Evolutionary conservation across 2,888 invertebrate genomes (phyloP), one percentile per base, ranked within the genome.

Genomic region (Anorthoa munda): DNA sequence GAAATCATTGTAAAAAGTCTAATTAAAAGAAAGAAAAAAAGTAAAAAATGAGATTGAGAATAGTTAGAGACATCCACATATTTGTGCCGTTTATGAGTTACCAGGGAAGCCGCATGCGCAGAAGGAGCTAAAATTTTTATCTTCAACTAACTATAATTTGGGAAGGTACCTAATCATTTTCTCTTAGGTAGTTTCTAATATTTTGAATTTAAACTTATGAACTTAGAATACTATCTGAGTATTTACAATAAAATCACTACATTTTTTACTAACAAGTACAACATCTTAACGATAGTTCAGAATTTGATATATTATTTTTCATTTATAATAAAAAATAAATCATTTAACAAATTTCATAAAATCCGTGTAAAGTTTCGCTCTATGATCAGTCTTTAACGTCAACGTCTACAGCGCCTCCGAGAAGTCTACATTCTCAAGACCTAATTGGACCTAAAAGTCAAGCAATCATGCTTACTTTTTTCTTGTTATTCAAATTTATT

Each of bases 381-480:
- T 26, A 58, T 70, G 13, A 5, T 77, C 77, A 77, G 73, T 77
- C 77, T 79, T 66, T 4, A 61, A 21, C 21, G 15, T 56, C 45
- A 51, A 69, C n/a, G 46, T 51, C 4, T 53, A 45, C 39, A 7
- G 17, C 18, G 15, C 31, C 11, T 23, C 45, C 26, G 58, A 50
- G 2, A 46, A 9, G 3, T 60, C 39, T 15, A 60, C n/a, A 21
- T 21, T 45, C 31, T 58, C 31, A 45, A 23, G 23, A 55, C 4
- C 4, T 23, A 60, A 53, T 23, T 46, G 58, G 58, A 59, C 58
- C 13, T 2, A 58, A n/a, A 58, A 59, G 4, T 12, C 21, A 23
- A 66, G 31, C 31, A 39, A 39, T 9, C 9, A 26, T 17, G 46
- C 39, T 21, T 13, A 58, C 21, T 26, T 58, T 9, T 55, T 17